phyloP scores from a whole-genome alignment of 2,113 vertebrate species.

The Prionailurus bengalensis region DNA sequence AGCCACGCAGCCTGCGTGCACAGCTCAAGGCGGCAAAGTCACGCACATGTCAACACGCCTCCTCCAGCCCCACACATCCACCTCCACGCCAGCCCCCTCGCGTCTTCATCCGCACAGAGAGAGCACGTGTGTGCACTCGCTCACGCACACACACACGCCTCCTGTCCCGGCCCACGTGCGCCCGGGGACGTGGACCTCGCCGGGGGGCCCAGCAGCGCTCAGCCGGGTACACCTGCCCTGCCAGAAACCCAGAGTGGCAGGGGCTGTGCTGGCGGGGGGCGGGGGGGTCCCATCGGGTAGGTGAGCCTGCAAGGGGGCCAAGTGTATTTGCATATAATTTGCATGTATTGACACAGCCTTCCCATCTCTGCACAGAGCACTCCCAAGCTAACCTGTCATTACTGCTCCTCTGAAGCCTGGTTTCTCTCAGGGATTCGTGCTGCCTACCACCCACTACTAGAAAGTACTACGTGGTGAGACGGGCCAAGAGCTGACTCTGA shows the following conservation, averaged over 20 bases:
- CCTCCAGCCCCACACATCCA: not conserved
- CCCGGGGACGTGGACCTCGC: accelerated
- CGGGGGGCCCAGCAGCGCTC: accelerated
- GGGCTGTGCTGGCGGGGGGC: not conserved
- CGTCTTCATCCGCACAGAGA: not conserved
- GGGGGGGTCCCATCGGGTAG: constrained; percentile 10
- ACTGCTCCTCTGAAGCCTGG: not conserved
- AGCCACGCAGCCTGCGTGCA: not conserved
- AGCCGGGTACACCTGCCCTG: not conserved
- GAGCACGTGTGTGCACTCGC: not conserved
- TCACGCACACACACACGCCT: not conserved
- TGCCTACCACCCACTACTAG: constrained; percentile 43
- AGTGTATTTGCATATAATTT: constrained; percentile 69
- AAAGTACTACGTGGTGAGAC: not conserved
- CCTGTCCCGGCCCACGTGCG: not conserved
- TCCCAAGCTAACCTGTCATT: constrained; percentile 70
- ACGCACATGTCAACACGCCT: not conserved
- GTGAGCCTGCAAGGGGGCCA: not conserved
- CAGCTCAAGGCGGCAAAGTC: constrained; percentile 42
- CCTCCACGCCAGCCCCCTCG: constrained; percentile 39
- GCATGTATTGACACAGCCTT: constrained; percentile 60
- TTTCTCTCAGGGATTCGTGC: not conserved
- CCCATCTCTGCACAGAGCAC: not conserved
- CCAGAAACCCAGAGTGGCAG: accelerated
- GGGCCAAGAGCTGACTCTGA: not conserved